Percentiles rank a stretch among this genome's conserved stretches.
phyloP scores from a whole-genome alignment of 2,888 invertebrate species.

The Eubasilissa splendida region DNA sequence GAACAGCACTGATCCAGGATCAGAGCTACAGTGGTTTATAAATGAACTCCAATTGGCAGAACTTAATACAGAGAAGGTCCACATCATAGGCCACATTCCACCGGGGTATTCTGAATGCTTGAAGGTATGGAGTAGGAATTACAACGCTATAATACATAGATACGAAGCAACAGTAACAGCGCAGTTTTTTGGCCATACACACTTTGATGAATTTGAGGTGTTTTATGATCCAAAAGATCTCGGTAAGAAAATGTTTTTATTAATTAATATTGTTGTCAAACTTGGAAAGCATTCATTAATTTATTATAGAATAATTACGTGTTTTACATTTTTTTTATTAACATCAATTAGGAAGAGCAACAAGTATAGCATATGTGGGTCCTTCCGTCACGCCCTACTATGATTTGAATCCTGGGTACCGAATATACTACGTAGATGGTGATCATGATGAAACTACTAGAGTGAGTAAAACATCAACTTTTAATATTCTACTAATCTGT shows the following conservation, averaged over 20 bases:
- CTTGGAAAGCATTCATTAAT: too few species aligned
- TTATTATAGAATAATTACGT: too few species aligned
- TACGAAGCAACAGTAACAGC: constrained; percentile 92
- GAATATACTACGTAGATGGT: constrained; percentile 96
- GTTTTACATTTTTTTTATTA: too few species aligned
- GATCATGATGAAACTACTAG: constrained; percentile 89
- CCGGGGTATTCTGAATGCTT: constrained; percentile 95
- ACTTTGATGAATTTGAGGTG: constrained; percentile 94
- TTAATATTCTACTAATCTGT: too few species aligned
- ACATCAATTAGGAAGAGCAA: constrained; percentile 77
- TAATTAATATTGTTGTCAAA: too few species aligned
- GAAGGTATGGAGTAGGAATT: constrained; percentile 96
- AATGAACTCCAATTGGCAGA: constrained; percentile 95
- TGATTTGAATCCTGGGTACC: constrained; percentile 93
- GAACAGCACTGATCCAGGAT: constrained; percentile 97
- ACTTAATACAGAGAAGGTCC: constrained; percentile 94
- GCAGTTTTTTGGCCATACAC: constrained; percentile 96
- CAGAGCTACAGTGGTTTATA: constrained; percentile 95
- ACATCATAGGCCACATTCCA: constrained; percentile 96
- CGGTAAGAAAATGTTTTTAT: constrained; percentile 66
- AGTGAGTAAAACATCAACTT: constrained; percentile 67
- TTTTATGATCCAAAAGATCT: constrained; percentile 91
- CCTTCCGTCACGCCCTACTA: constrained; percentile 96
- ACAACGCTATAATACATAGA: constrained; percentile 89
- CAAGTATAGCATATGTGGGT: constrained; percentile 91